Base-by-base conservation (phyloP, 2,797 vertebrate genomes). In the Gallinago stenura region DNA sequence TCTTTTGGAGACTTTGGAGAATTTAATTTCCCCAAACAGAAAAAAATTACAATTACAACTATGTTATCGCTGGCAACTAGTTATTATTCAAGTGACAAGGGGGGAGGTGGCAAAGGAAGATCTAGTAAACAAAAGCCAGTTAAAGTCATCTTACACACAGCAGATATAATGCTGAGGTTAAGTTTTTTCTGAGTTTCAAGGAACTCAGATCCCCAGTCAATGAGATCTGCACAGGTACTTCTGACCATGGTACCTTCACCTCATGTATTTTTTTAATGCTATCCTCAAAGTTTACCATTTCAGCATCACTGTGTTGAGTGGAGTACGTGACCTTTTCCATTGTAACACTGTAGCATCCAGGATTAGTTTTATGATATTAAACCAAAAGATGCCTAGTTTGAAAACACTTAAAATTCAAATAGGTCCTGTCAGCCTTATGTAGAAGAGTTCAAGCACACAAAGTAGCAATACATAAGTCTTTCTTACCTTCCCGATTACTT, bases 401-500 rank as follows among this genome's bases (percentile, higher is more conserved):
- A 82, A 73, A 90, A 28, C 25, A 62, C 7, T 81, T 54, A 64
- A 1, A 93, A 61, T 72, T 70, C 62, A 87, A 64, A 64, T 9
- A 68, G 25, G 12, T 64, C 37, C 58, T 79, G 37, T 58, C 39
- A 75, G 35, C 22, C n/a, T 60, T 66, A 54, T 1, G 3, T 7
- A 66, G 60, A 39, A 75, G 56, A 87, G 64, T 65, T 83, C 68
- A 90, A 83, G 20, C 11, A 77, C 46, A 8, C 41, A 21, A 87
- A 83, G 28, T 8, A 90, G 45, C 30, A 83, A 90, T 19, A 80
- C 4, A 5, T 35, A 75, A 22, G 37, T 82, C 25, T 83, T 54
- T 50, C 17, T 90, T 94, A 98, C 98, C 98, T 98, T 95, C 30
- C 57, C 21, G 62, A 19, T 86, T 30, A 14, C 39, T 78, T 71